Evolutionary conservation across 2,888 invertebrate species (phyloP).

Genomic region (Eupithecia inturbata): DNA sequence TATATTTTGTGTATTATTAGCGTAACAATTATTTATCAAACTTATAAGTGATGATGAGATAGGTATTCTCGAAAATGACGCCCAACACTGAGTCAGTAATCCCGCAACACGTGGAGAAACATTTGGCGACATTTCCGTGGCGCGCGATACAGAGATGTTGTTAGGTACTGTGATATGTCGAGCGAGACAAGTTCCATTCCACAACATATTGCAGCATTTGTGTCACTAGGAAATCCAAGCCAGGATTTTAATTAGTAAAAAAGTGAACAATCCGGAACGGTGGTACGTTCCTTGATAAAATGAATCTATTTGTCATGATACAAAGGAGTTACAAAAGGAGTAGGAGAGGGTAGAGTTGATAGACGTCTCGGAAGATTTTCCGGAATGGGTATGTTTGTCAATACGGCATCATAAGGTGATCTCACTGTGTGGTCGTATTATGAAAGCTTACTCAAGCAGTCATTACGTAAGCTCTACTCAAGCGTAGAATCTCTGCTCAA

Average conservation of each 20-base stretch:
- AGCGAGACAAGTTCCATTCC: slow-evolving; percentile 3
- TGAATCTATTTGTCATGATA: background rate
- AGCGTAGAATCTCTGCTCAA: too few relatives aligned
- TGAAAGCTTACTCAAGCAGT: too few relatives aligned
- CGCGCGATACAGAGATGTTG: background rate
- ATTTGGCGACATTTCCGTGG: background rate
- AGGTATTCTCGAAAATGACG: background rate
- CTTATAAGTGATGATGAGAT: too few relatives aligned
- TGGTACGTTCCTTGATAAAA: background rate
- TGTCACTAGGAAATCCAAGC: background rate
- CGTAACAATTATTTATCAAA: too few relatives aligned
- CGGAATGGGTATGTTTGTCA: too few relatives aligned
- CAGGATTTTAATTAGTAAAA: background rate
- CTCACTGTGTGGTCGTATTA: too few relatives aligned
- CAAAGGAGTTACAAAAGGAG: background rate
- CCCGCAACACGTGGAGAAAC: background rate
- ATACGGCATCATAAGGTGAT: too few relatives aligned
- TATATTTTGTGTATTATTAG: too few relatives aligned
- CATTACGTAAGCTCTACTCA: too few relatives aligned
- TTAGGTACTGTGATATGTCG: background rate
- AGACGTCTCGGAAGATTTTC: too few relatives aligned
- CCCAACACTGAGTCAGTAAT: background rate
- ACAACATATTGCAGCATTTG: background rate
- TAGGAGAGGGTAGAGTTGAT: too few relatives aligned
- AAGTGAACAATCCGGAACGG: background rate